Conservation (phyloP, 1,140 invertebrate species). For the Pemphigus obesinymphae region DNA sequence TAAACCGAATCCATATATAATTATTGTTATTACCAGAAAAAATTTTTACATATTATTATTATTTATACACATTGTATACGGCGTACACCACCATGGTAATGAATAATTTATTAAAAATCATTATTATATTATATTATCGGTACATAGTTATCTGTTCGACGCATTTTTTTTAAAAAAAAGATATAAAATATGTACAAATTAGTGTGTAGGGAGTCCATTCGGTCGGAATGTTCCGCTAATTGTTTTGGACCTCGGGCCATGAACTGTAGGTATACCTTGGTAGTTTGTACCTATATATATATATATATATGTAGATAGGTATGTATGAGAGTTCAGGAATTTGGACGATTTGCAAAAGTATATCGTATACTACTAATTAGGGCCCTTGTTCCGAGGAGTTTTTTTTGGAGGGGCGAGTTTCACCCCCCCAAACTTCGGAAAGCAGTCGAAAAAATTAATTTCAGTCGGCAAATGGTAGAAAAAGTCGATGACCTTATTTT, state of each 20-base stretch:
- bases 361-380: too few relatives aligned
- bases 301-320: background rate
- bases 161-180: too few relatives aligned
- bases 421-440: too few relatives aligned
- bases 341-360: slow-evolving; percentile 9
- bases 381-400: too few relatives aligned
- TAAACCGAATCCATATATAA: slow-evolving; percentile 15
- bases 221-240: background rate
- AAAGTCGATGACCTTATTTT: too few relatives aligned
- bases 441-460: too few relatives aligned
- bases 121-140: slow-evolving; percentile 8
- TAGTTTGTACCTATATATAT: background rate
- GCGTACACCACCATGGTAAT: background rate
- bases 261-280: too few relatives aligned
- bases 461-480: too few relatives aligned
- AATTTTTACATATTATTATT: too few relatives aligned
- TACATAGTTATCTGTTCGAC: background rate
- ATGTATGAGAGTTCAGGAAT: background rate
- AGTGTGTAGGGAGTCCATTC: background rate
- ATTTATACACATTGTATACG: background rate
- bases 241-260: background rate
- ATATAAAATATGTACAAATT: too few relatives aligned
- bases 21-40: slow-evolving; percentile 15
- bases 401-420: too few relatives aligned
- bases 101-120: slow-evolving; percentile 29